phyloP scores from a whole-genome alignment of 2,797 vertebrate genomes.

The Huso huso region DNA sequence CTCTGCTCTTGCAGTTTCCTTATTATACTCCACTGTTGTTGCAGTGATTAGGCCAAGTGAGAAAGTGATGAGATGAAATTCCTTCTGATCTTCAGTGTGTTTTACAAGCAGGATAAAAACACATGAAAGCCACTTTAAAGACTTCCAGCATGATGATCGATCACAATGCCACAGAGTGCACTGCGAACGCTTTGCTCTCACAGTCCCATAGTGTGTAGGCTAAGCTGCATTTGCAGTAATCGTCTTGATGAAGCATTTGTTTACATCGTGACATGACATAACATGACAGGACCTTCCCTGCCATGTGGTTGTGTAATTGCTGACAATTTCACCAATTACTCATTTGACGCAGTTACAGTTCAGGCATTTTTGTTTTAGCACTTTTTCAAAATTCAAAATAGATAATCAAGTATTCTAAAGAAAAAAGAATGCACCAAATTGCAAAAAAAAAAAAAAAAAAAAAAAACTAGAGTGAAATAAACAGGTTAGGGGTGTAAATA shows the following conservation, averaged over 20 bases:
- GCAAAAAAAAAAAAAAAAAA: background rate
- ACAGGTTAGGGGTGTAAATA: too few relatives aligned
- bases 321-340: too few relatives aligned
- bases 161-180: background rate
- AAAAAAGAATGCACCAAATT: too few relatives aligned
- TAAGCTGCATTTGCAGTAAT: slow-evolving; percentile 3
- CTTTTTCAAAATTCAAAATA: too few relatives aligned
- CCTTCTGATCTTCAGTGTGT: background rate
- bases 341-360: too few relatives aligned
- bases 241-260: background rate
- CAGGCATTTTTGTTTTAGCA: too few relatives aligned
- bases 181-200: background rate
- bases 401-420: too few relatives aligned
- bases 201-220: background rate
- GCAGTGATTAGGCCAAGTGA: background rate
- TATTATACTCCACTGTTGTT: background rate
- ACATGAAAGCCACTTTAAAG: background rate
- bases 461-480: too few relatives aligned
- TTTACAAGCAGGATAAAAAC: slow-evolving; percentile 1
- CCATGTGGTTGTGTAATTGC: too few relatives aligned
- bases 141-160: slow-evolving; percentile 6
- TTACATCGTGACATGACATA: background rate
- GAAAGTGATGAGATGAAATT: slow-evolving; percentile 3
- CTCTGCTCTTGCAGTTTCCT: slow-evolving; percentile 13
- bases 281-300: slow-evolving; percentile 4